Evolutionary conservation across 53 echinoderm and acorn worm genomes (phyloP).

Genomic region (Arbacia lixula): DNA sequence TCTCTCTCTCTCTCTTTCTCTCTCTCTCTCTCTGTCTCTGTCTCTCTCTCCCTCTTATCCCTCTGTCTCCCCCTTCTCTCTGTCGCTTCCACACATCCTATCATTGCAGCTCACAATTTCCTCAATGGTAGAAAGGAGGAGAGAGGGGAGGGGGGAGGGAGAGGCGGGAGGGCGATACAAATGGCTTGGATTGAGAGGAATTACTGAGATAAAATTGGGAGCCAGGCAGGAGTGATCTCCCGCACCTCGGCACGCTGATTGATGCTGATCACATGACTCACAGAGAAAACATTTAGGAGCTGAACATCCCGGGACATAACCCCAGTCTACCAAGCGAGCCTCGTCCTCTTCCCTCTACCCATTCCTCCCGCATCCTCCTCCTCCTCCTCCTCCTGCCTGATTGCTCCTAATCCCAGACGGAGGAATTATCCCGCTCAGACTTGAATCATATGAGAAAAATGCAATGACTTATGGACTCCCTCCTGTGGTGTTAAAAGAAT

Average conservation of each 20-base stretch:
- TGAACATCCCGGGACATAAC: conserved; percentile 2
- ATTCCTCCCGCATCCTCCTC: background rate
- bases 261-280: conserved; percentile 47
- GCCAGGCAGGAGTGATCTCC: conserved; percentile 7
- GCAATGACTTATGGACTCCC: conserved; percentile 2
- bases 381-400: background rate
- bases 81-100: too few relatives aligned
- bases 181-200: conserved; percentile 26
- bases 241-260: conserved; percentile 33
- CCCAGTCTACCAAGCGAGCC: background rate
- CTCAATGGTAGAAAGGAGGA: too few relatives aligned
- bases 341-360: background rate
- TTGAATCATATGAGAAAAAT: background rate
- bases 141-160: background rate
- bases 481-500: too few relatives aligned
- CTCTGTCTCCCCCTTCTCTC: background rate
- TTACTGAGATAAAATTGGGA: conserved; percentile 40
- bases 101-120: too few relatives aligned
- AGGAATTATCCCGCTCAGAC: background rate
- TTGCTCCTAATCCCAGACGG: background rate
- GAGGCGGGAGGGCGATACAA: conserved; percentile 17
- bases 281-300: conserved; percentile 29
- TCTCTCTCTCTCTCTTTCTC: background rate
- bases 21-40: too few relatives aligned
- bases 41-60: background rate